These are phyloP conservation scores for Stegostoma tigrinum DNA, from an alignment of 2,113 vertebrate species.

Conservation along the genomic window DNA sequence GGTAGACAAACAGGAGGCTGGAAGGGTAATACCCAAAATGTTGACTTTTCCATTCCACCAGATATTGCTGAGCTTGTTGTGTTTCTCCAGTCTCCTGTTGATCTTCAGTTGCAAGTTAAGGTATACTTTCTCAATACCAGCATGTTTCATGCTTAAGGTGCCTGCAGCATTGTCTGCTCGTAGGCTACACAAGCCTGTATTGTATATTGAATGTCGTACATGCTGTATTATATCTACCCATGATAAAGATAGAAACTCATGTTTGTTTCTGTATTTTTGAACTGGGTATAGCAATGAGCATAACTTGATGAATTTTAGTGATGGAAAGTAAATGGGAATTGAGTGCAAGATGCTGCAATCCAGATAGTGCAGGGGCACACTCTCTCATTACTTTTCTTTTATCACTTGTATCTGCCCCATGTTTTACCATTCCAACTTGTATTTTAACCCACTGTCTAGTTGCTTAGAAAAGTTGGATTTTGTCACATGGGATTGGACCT, in stretches of 20 bases:
- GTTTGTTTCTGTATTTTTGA: neutral
- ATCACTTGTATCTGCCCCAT: neutral
- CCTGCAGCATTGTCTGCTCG: neutral
- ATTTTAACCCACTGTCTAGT: neutral
- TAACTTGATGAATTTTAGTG: neutral
- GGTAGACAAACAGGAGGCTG: no score
- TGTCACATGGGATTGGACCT: neutral
- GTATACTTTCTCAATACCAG: neutral
- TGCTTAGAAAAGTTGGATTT: neutral
- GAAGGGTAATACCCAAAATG: no score
- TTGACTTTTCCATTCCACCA: no score
- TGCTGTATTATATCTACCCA: neutral
- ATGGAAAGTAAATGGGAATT: neutral
- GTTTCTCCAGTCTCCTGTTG: neutral
- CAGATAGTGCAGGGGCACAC: neutral
- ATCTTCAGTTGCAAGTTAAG: neutral
- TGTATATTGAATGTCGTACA: neutral
- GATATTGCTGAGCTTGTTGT: no score
- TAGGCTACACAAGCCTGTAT: neutral
- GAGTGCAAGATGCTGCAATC: neutral
- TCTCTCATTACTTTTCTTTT: neutral
- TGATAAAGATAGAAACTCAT: neutral
- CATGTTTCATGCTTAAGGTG: neutral
- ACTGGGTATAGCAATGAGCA: neutral
- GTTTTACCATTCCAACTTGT: neutral